phyloP scores from a whole-genome alignment of 2,888 invertebrate genomes.

The Ormyrus labotus region DNA sequence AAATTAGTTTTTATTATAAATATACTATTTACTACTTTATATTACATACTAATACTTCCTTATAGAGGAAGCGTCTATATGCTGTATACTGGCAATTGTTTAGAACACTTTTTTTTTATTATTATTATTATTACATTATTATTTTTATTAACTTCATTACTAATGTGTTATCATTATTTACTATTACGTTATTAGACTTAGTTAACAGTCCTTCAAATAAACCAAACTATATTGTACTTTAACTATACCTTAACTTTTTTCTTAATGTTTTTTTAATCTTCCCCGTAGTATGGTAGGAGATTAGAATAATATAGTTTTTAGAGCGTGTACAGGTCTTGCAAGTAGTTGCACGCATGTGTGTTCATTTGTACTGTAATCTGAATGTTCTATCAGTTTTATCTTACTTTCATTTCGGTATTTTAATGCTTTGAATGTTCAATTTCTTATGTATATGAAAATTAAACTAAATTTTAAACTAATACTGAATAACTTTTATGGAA shows the following conservation, averaged over 20 bases:
- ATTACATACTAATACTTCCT: slow-evolving; percentile 30
- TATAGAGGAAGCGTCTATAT: slow-evolving; percentile 32
- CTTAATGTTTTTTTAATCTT: not conserved
- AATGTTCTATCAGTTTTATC: no score
- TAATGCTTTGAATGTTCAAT: not conserved
- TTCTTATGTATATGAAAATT: no score
- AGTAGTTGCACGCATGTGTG: slow-evolving; percentile 30
- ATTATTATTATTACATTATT: slow-evolving; percentile 14
- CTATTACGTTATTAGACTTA: slow-evolving; percentile 26
- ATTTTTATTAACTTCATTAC: no score
- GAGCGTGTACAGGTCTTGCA: slow-evolving; percentile 25
- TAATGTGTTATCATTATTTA: no score
- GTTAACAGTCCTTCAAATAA: slow-evolving; percentile 1
- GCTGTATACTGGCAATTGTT: slow-evolving; percentile 38
- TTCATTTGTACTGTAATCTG: not conserved
- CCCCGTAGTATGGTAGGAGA: slow-evolving; percentile 32
- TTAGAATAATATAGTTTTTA: slow-evolving; percentile 36
- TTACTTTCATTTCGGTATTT: not conserved
- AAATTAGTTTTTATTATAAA: slow-evolving; percentile 23
- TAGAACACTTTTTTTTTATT: slow-evolving; percentile 32
- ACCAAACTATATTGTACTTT: not conserved
- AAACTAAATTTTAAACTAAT: no score
- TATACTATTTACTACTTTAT: slow-evolving; percentile 5
- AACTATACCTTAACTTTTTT: not conserved
- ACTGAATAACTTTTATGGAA: no score